These are phyloP conservation scores for Sapajus apella DNA, from an alignment of 2,113 vertebrate species.

Conservation along the genomic window DNA sequence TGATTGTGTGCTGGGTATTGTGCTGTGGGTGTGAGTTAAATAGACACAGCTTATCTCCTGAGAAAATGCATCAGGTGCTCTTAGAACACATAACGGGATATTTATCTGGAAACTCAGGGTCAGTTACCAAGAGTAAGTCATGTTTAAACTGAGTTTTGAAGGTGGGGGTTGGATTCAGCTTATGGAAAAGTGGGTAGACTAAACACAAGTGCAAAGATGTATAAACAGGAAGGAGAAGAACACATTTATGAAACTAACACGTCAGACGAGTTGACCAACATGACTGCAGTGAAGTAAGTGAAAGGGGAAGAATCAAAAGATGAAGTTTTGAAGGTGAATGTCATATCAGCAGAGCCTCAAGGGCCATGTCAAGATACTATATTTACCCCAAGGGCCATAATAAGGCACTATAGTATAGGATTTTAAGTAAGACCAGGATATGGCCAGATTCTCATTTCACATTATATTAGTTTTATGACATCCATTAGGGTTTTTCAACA, in stretches of 20 bases:
- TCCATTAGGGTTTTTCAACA: background rate
- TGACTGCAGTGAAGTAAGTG: background rate
- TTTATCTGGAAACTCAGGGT: background rate
- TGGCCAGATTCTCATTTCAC: background rate
- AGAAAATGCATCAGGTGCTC: background rate
- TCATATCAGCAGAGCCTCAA: background rate
- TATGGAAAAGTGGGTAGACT: background rate
- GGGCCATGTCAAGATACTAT: background rate
- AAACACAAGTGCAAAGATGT: background rate
- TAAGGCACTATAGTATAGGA: background rate
- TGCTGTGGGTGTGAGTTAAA: background rate
- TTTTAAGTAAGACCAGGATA: background rate
- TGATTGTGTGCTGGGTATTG: background rate
- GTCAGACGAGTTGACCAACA: background rate
- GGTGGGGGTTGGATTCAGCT: background rate
- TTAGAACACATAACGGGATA: background rate
- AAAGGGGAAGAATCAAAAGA: background rate
- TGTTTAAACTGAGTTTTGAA: background rate
- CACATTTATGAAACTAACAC: background rate
- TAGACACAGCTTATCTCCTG: background rate
- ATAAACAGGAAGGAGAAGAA: background rate
- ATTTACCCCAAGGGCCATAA: background rate
- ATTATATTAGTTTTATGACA: background rate
- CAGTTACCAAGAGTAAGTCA: background rate
- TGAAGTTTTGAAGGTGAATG: background rate